phyloP scores from a whole-genome alignment of 1,140 invertebrate species.

The Drosophila mojavensis region DNA sequence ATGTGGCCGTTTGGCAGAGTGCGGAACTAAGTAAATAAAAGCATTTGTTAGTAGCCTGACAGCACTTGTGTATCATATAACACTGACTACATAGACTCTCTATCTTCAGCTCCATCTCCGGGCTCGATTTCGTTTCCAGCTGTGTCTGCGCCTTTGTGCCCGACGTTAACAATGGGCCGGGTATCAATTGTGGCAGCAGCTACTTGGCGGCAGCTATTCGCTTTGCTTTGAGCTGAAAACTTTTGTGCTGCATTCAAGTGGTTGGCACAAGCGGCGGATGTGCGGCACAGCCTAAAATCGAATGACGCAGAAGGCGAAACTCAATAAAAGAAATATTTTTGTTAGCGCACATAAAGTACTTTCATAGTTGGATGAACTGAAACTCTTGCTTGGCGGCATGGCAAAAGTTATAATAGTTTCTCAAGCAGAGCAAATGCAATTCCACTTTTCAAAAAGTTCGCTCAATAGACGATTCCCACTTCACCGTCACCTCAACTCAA shows the following conservation, averaged over 20 bases:
- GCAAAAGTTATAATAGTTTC: slow-evolving; percentile 79
- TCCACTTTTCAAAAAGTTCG: slow-evolving; percentile 75
- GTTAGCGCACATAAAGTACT: slow-evolving; percentile 82
- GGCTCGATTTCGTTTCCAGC: slow-evolving; percentile 23
- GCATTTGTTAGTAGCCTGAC: slow-evolving; percentile 41
- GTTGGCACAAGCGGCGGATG: slow-evolving; percentile 13
- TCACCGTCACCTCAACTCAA: slow-evolving; percentile 2
- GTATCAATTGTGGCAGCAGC: slow-evolving; percentile 44
- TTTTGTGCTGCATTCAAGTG: slow-evolving; percentile 57
- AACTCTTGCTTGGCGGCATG: slow-evolving; percentile 59
- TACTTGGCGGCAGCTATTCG: slow-evolving; percentile 56
- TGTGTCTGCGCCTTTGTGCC: slow-evolving; percentile 47
- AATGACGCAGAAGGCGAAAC: slow-evolving; percentile 51
- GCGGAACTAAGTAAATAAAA: slow-evolving; percentile 52
- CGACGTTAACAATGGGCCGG: slow-evolving; percentile 54
- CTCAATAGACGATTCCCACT: slow-evolving; percentile 59
- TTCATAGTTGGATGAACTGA: slow-evolving; percentile 81
- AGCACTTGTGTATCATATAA: slow-evolving; percentile 37
- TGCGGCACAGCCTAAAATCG: slow-evolving; percentile 65
- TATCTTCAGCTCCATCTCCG: background rate
- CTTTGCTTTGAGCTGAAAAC: slow-evolving; percentile 60
- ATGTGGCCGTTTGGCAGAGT: background rate
- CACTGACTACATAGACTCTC: slow-evolving; percentile 15
- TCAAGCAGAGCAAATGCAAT: slow-evolving; percentile 82
- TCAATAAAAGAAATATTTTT: slow-evolving; percentile 83